Percentiles rank a stretch among this genome's conserved stretches.
Evolutionary conservation across 2,113 vertebrate species (phyloP).

Genomic region (Hipposideros armiger): DNA sequence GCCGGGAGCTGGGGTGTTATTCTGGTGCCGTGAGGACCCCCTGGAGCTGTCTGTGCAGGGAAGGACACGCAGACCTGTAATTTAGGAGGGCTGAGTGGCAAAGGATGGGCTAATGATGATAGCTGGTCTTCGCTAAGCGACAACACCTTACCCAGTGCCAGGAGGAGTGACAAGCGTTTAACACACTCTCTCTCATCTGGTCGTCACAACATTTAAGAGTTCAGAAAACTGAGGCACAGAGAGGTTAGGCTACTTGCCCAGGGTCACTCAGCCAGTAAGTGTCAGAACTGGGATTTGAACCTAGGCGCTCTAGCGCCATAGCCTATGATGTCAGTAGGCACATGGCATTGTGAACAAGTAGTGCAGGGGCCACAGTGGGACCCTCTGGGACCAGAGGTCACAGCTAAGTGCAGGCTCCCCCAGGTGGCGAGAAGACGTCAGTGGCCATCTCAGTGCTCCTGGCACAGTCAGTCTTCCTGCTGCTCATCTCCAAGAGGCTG

Average conservation of each 20-base stretch:
- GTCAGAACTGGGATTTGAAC: neutral
- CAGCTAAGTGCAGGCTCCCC: neutral
- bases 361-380: neutral
- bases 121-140: too few species aligned
- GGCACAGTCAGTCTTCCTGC: conserved; percentile 97
- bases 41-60: neutral
- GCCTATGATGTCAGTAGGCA: neutral
- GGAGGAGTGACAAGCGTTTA: neutral
- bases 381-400: neutral
- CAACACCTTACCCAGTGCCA: neutral
- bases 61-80: neutral
- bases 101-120: neutral
- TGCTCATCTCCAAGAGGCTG: conserved; percentile 96
- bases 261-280: neutral
- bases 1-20: neutral
- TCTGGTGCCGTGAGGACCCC: neutral
- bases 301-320: neutral
- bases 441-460: conserved; percentile 96
- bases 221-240: neutral
- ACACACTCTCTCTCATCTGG: neutral
- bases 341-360: too few species aligned
- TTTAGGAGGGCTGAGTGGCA: neutral
- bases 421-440: conserved; percentile 98
- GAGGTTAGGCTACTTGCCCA: neutral
- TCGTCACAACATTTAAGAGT: neutral